Base-by-base conservation (phyloP, 2,797 vertebrate genomes). In the Acrossocheilus fasciatus region DNA sequence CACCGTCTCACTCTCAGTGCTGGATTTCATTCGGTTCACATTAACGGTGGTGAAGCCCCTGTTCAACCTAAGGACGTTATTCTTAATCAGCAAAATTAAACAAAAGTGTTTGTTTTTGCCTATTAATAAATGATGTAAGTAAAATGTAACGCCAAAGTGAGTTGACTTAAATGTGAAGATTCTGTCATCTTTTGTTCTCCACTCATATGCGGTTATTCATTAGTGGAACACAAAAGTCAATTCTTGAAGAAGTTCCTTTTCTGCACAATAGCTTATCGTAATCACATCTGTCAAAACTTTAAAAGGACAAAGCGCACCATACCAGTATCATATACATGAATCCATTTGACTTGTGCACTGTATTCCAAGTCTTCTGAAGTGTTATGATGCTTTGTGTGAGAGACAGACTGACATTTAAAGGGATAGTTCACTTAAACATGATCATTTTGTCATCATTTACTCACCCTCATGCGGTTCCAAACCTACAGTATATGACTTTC, bases 11-110 rank as follows among this genome's bases (percentile, higher is more conserved):
- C 69, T 66, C 69, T 54, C 69, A n/a, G 6, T 30, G 20, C 47
- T 72, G 15, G 39, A 20, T 52, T 73, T 47, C 11, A 6, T 26
- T 47, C 1, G 0, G 23, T 62, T 52, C 14, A 52, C 26, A 41
- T 41, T 36, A 39, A 52, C 50, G 11, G 0, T 20, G 30, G 5
- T 93, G 84, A 79, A 90, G 81, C 9, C 30, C 5, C 18, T 0
- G 1, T 57, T 77, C 50, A 77, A n/a, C 5, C 18, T 20, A 14
- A 41, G 6, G 36, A n/a, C n/a, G 6, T 26, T 57, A 57, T 23
- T 4, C 1, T 41, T 64, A 15, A 30, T 64, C 26, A 64, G 4
- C 26, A 15, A 1, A 30, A 30, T 64, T 15, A 30, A 6, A 64
- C 30, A 64, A 2, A n/a, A 23, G 3, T 17, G 12, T 76, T 36